Percentiles rank a stretch among this genome's conserved stretches.
Conservation (phyloP, 2,797 vertebrate genomes). For the Acanthornis magna region DNA sequence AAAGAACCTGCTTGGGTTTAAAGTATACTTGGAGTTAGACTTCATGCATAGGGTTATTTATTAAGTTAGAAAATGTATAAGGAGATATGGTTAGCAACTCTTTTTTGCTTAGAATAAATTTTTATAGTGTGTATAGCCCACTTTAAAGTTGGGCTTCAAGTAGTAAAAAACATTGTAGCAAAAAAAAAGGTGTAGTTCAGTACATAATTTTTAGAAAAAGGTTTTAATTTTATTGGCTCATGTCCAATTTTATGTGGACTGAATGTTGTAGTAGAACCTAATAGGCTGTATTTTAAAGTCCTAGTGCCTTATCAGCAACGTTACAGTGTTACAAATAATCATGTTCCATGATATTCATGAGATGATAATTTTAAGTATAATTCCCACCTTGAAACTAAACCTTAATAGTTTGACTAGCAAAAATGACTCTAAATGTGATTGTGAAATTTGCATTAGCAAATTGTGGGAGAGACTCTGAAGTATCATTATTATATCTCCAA, state of each 20-base stretch:
- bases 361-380: conserved; percentile 48
- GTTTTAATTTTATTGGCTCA: not conserved
- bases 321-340: conserved; percentile 32
- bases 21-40: not conserved
- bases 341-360: conserved; percentile 32
- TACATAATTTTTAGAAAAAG: not conserved
- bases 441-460: conserved; percentile 60
- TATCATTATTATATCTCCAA: conserved; percentile 60
- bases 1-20: not conserved
- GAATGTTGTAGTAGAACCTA: not conserved
- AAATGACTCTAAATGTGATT: conserved; percentile 44
- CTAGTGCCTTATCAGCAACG: not conserved
- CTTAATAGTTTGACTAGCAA: conserved; percentile 48
- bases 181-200: not conserved
- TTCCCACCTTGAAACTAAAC: conserved; percentile 46
- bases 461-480: conserved; percentile 53
- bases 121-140: not conserved
- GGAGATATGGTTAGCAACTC: not conserved
- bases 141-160: not conserved
- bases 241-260: not conserved
- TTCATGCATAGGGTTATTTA: not conserved
- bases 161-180: not conserved
- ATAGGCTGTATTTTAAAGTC: not conserved
- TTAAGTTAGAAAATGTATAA: not conserved
- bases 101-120: not conserved